Evolutionary conservation across 37 sponge, comb jelly and placozoan genomes (phyloP), one percentile per base, ranked within the genome.

Genomic region (Hexactinellida sp.): DNA sequence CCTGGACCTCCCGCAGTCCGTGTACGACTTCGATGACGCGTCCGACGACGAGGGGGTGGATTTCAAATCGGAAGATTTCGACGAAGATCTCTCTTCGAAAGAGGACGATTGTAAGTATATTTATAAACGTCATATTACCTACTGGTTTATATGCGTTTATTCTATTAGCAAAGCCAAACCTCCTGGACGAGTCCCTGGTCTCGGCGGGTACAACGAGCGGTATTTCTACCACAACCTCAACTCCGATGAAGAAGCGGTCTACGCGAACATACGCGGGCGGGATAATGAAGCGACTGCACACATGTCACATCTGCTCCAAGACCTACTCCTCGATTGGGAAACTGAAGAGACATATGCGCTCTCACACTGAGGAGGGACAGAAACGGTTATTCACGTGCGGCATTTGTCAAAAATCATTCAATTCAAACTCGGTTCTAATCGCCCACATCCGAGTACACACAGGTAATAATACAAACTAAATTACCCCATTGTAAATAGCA

Each of bases 301-400:
- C 76, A 21, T 63, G 76, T n/a, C 76, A 63, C 34, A 63, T 63
- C 76, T 63, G 76, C 76, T 63, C 76, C 25, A 63, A 63, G 76
- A 63, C 76, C 5, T 63, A 63, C 34, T 63, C 76, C 28, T 63
- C 76, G 3, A 23, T 63, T n/a, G 76, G 76, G 28, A 63, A 63
- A 28, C 76, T 63, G 32, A 63, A 63, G 76, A 63, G 76, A 63
- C 76, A 63, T 23, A 63, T 63, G 76, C 3, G 13, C 1, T 63
- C 76, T 21, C 76, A 63, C 76, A 63, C 76, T 21, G 76, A 63
- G 30, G 76, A 63, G 34, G 76, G 76, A 23, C 76, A 63, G 34
- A 63, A 63, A 23, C 25, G 76, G 13, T 63, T 63, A n/a, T 63
- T 63, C 13, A 63, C 76, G 3, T 63, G 76, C 76, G 76, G 76